phyloP scores from a whole-genome alignment of 2,888 invertebrate genomes.

The Andrena bucephala region DNA sequence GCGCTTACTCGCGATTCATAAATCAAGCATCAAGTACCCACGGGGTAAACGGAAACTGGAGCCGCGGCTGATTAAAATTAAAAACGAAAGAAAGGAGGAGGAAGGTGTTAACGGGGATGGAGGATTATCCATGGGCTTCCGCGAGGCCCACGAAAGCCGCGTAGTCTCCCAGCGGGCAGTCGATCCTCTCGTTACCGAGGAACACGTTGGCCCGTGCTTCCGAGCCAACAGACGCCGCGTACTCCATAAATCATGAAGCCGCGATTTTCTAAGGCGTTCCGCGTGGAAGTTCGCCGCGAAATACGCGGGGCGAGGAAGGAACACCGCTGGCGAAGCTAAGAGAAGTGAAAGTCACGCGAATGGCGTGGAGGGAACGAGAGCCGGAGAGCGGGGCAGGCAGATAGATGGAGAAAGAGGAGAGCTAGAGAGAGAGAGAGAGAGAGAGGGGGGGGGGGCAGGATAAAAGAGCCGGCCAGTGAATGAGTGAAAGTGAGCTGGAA shows the following conservation, averaged over 20 bases:
- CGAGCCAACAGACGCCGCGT: constrained; percentile 8
- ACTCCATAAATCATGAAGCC: constrained; percentile 54
- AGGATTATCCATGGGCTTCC: not conserved
- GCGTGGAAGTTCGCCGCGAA: constrained; percentile 45
- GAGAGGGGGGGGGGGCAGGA: constrained; percentile 52
- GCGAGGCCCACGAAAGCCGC: not conserved
- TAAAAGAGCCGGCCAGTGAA: constrained; percentile 78
- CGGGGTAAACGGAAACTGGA: too few relatives aligned
- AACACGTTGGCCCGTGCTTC: not conserved
- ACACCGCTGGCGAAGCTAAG: constrained; percentile 68
- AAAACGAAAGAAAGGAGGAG: too few relatives aligned
- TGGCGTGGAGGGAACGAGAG: constrained; percentile 35
- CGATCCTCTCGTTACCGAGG: too few relatives aligned
- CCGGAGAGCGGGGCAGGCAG: constrained; percentile 33
- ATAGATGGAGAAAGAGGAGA: constrained; percentile 45
- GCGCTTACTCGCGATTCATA: too few relatives aligned
- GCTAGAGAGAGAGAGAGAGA: constrained; percentile 27
- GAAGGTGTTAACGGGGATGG: too few relatives aligned
- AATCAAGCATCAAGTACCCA: not conserved
- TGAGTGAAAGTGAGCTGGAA: constrained; percentile 83
- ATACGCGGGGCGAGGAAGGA: constrained; percentile 53
- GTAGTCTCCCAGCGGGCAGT: too few relatives aligned
- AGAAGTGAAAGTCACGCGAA: constrained; percentile 79
- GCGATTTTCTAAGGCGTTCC: constrained; percentile 56
- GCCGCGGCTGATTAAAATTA: too few relatives aligned